Evolutionary conservation across 2,113 vertebrate species (phyloP), one percentile per base, ranked within the genome.

Genomic region (Hylia prasina): DNA sequence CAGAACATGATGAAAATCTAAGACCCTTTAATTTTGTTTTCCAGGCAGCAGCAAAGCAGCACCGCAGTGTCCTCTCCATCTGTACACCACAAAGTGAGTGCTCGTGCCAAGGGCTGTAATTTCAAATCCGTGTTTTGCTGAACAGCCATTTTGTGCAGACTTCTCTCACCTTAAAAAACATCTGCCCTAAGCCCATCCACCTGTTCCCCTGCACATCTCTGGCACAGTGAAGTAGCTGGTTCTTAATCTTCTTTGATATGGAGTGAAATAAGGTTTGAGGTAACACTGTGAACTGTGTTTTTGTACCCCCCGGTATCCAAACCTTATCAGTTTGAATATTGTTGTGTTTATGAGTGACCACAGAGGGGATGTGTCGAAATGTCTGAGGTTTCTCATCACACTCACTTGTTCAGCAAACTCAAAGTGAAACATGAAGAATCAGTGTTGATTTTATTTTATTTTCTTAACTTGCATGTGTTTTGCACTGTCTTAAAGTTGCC

Each of bases 41-140:
- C 19, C 95, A 98, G 98, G 97, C 71, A 78, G 92, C 96, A 93
- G 81, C 87, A 93, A 92, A 71, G 71, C 90, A 30, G 88, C 88
- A 54, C 83, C 89, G 3, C 95, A 75, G 50, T 97, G 95, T 79
- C 95, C 77, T 81, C 91, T 97, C 76, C 97, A 95, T 95, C 94
- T 97, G 78, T 96, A 93, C 92, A 88, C 96, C 44, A 69, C 96
- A 25, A 97, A 97, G 98, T 98, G 96, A 97, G 98, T 96, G 13
- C 35, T 51, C 2, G 0, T 92, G 82, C 89, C 96, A 95, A 92
- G 48, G 16, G 45, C 93, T 94, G 53, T 82, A 30, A 81, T 84
- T 90, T 87, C 57, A 68, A 94, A 84, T 35, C n/a, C 0, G 3
- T 54, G 79, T 94, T 93, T 73, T 93, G 63, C 82, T 90, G 79